Evolutionary conservation across 2,113 vertebrate genomes (phyloP), one percentile per base, ranked within the genome.

Genomic region (Pollachius pollachius): DNA sequence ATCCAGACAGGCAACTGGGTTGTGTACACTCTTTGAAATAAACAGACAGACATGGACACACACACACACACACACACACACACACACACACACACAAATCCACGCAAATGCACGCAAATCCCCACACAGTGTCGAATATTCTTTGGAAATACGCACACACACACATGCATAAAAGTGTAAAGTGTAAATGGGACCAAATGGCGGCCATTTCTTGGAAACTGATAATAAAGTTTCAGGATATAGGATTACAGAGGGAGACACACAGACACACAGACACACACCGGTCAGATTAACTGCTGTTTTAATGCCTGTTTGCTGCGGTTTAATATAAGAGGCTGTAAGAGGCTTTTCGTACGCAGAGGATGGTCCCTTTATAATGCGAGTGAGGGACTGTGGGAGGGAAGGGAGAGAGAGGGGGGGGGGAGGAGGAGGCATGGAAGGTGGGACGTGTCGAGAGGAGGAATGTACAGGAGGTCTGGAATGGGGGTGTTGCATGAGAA

Each of bases 311-410:
- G 65, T 62, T 54, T 72, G 52, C 75, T 63, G 65, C 34, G 64
- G 34, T 66, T 68, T 61, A 16, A 54, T 62, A 72, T 17, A 69
- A 70, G 66, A 77, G 61, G 70, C 63, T 62, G 70, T 17, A 69
- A 70, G 66, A 77, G 61, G 70, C 63, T 74, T 81, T 71, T 58
- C 71, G 65, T 63, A 18, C 64, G 48, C 52, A 64, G n/a, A 37
- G 18, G 63, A 71, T 64, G 68, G 61, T n/a, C 64, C 71, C 66
- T 75, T 70, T 13, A 52, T 67, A 57, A 41, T 68, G 56, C 62
- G 62, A 48, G 73, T 48, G 54, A 70, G 23, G 62, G 58, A 4
- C 30, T 34, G 30, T 34, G 27, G 65, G 52, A 15, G 52, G 30
- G 15, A 7, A 27, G 59, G 37, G 30, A 23, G 23, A 23, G 23